These are phyloP conservation scores for Bubalus kerabau DNA, from an alignment of 2,113 vertebrate species.

Conservation along the genomic window DNA sequence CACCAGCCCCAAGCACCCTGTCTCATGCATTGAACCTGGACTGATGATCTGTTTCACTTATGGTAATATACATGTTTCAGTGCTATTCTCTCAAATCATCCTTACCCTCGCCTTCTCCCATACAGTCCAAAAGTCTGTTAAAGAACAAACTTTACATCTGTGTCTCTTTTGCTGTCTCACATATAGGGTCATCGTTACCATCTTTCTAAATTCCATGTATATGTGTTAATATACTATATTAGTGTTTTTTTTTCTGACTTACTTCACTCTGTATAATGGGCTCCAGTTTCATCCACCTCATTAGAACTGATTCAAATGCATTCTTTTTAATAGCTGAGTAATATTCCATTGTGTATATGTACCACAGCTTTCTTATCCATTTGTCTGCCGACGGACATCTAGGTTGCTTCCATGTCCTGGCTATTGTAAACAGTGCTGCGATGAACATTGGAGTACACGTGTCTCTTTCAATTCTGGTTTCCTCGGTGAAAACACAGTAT, in stretches of 20 bases:
- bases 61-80: background rate
- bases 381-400: accelerated
- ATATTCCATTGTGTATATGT: background rate
- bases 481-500: background rate
- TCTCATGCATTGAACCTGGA: background rate
- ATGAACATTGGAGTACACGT: background rate
- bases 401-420: background rate
- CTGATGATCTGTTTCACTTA: background rate
- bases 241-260: background rate
- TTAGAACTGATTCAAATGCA: background rate
- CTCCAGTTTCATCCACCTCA: background rate
- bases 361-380: background rate
- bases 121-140: background rate
- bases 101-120: background rate
- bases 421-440: background rate
- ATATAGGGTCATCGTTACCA: accelerated
- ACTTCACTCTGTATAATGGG: background rate
- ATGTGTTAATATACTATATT: background rate
- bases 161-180: background rate
- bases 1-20: background rate
- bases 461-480: background rate
- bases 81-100: background rate
- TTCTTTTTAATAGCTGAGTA: background rate
- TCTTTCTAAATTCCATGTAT: background rate
- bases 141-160: background rate